Base-by-base conservation (phyloP, 2,797 vertebrate species). In the Hemitrygon akajei region DNA sequence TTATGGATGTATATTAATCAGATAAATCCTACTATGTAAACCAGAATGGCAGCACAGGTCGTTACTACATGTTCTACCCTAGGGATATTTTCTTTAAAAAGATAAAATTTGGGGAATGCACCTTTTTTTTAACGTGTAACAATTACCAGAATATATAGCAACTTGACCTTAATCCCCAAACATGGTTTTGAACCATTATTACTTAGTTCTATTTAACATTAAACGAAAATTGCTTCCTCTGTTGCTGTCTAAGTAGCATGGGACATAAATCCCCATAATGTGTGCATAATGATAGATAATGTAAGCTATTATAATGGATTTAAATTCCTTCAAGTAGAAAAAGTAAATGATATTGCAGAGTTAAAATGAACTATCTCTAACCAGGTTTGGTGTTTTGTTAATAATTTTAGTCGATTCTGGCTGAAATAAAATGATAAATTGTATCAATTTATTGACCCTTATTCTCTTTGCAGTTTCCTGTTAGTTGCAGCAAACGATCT, bases 101-200 rank as follows among this genome's bases (percentile, higher is more conserved):
- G 69, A 76, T 47, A 93, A 76, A 75, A 75, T 93, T 93, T 93
- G 47, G 91, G n/a, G 37, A 93, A 93, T 93, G 91, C 73, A 11
- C 25, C 18, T 58, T 93, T 93, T 60, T 60, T 69, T n/a, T 22
- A 66, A 37, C 25, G 25, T 73, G 91, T 25, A 93, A 56, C 91
- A 93, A 75, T 93, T 93, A 93, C 71, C 91, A 93, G 91, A 56
- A 92, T 92, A 76, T 71, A 93, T 30, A 27, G 69, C 91, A 93
- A 93, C 91, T 93, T 93, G 91, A 93, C 91, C 91, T 93, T 75
- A 93, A 93, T 93, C 91, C 73, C 86, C 86, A 89, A 89, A 93
- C 91, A 56, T 93, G 69, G 73, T 93, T 93, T 93, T 76, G 69
- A 76, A 93, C 91, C 91, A 93, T 93, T 93, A 76, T 76, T 93